Conservation (phyloP, 2,797 vertebrate species). For the Falco cherrug region DNA sequence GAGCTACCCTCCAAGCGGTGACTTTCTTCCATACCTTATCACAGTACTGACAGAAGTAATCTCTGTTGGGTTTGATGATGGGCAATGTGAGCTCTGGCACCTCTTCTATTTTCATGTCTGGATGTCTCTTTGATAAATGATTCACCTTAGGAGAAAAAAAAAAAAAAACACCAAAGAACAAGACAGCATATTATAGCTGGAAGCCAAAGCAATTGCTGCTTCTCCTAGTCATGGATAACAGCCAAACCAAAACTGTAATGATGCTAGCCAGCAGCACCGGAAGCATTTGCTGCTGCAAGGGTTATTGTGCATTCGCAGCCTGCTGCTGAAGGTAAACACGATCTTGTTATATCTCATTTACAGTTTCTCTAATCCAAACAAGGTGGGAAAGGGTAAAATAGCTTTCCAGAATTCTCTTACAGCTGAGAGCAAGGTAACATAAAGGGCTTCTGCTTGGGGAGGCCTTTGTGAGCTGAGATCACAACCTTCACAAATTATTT, state of each 20-base stretch:
- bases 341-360: not conserved
- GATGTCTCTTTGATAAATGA: conserved; percentile 97
- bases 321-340: not conserved
- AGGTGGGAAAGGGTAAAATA: not conserved
- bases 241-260: not conserved
- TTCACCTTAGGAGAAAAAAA: conserved; percentile 85
- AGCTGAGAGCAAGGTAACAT: not conserved
- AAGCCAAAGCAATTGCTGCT: not conserved
- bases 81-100: conserved; percentile 96
- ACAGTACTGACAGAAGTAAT: conserved; percentile 99
- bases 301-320: not conserved
- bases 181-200: not conserved
- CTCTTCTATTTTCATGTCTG: conserved; percentile 98
- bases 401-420: not conserved
- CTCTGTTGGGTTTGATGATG: conserved; percentile 99
- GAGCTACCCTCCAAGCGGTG: not conserved
- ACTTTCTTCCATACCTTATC: conserved; percentile 87
- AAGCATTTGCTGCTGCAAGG: not conserved
- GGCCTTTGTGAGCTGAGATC: not conserved
- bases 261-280: not conserved
- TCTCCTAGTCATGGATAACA: not conserved
- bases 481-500: not conserved
- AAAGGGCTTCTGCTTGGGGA: not conserved
- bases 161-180: not conserved
- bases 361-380: not conserved